Percentiles rank a stretch among this genome's conserved stretches.
These are phyloP conservation scores for Stenopsyche tienmushanensis DNA, from an alignment of 1,140 invertebrate species.

Conservation along the genomic window DNA sequence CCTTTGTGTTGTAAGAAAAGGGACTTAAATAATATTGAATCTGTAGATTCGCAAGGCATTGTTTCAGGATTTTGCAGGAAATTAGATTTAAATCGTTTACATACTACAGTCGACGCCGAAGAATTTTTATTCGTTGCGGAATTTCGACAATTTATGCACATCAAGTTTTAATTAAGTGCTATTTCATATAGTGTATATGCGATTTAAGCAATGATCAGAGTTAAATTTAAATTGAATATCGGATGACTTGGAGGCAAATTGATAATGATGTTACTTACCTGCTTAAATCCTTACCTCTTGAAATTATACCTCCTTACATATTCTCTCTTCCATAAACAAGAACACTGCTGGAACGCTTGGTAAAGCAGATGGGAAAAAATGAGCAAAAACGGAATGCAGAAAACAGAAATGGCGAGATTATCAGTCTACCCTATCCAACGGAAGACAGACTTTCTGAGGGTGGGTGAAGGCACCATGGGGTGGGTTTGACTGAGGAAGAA, in stretches of 20 bases:
- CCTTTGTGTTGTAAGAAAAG: constrained; percentile 26
- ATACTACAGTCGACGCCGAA: constrained; percentile 1
- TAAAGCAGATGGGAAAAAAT: constrained; percentile 30
- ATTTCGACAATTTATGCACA: no score
- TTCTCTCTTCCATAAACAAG: constrained; percentile 12
- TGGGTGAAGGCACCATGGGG: background rate
- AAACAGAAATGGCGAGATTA: constrained; percentile 40
- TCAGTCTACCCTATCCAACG: constrained; percentile 12
- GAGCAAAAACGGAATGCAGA: constrained; percentile 36
- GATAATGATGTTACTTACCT: no score
- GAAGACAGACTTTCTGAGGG: background rate
- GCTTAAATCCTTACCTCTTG: no score
- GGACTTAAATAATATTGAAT: constrained; percentile 32
- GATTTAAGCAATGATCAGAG: no score
- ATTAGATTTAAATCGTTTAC: constrained; percentile 29
- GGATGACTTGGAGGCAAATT: no score
- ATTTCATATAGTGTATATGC: no score
- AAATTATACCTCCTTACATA: background rate
- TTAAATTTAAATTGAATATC: no score
- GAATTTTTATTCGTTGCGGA: no score
- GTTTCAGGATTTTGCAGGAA: constrained; percentile 25
- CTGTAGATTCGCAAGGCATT: constrained; percentile 19
- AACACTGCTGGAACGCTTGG: constrained; percentile 7
- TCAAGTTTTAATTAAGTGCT: no score
- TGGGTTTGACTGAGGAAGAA: background rate